Evolutionary conservation across 1,140 invertebrate genomes (phyloP).

Genomic region (Lanistes nyassanus): DNA sequence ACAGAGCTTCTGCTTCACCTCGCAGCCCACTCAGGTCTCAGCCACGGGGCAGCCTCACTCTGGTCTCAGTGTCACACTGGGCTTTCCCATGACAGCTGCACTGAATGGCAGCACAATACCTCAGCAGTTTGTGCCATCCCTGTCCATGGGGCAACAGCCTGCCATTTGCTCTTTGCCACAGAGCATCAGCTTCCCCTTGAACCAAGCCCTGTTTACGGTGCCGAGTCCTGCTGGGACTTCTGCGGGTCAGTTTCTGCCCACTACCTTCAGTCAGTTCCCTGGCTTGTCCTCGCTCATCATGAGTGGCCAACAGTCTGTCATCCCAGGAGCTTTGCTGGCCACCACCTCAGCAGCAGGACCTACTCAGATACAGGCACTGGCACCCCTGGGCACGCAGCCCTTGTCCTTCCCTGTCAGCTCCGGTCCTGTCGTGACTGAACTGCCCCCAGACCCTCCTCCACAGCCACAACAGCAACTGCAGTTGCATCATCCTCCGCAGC

Average conservation of each 20-base stretch:
- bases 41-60: constrained; percentile 14
- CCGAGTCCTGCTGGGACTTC: constrained; percentile 24
- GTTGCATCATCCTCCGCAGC: neutral
- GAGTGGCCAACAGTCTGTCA: constrained; percentile 33
- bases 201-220: constrained; percentile 34
- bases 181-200: constrained; percentile 24
- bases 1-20: constrained; percentile 33
- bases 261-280: constrained; percentile 31
- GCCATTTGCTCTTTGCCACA: constrained; percentile 24
- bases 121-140: constrained; percentile 34
- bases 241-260: constrained; percentile 28
- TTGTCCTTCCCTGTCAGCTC: constrained; percentile 17
- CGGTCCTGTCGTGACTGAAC: constrained; percentile 10
- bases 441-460: neutral
- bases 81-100: constrained; percentile 25
- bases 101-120: constrained; percentile 15
- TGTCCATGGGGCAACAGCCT: constrained; percentile 34
- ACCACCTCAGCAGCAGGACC: neutral
- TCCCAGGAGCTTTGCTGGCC: constrained; percentile 27
- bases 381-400: neutral
- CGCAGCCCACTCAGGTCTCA: constrained; percentile 17
- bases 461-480: neutral
- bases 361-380: constrained; percentile 1
- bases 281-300: constrained; percentile 35
- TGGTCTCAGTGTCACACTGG: constrained; percentile 20